Evolutionary conservation across 2,888 invertebrate species (phyloP).

Genomic region (Adelphocoris suturalis): DNA sequence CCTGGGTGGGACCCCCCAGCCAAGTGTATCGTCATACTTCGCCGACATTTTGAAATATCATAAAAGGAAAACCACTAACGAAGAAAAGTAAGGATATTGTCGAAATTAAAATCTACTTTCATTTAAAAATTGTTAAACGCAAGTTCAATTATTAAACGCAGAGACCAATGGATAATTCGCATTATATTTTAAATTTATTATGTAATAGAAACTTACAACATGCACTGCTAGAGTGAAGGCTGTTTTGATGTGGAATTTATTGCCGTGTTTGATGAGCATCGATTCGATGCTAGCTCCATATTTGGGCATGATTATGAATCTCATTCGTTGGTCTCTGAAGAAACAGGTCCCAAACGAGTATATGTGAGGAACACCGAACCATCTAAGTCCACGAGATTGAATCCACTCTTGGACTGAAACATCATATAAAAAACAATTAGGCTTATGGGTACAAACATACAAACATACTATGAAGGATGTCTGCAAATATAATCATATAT

Average conservation of each 20-base stretch:
- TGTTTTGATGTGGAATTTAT: conserved; percentile 85
- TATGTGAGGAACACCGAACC: conserved; percentile 92
- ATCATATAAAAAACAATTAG: neutral
- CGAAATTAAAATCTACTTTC: too few relatives aligned
- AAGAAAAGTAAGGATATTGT: too few relatives aligned
- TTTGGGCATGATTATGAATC: conserved; percentile 96
- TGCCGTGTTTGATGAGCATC: conserved; percentile 85
- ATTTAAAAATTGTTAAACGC: too few relatives aligned
- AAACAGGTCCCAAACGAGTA: conserved; percentile 93
- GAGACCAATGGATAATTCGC: too few relatives aligned
- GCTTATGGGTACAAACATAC: neutral
- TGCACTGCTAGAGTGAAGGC: conserved; percentile 76
- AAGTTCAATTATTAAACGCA: too few relatives aligned
- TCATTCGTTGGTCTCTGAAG: conserved; percentile 86
- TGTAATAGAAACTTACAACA: conserved; percentile 74
- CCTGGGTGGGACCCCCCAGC: too few relatives aligned
- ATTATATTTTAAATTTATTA: too few relatives aligned
- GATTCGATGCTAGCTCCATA: conserved; percentile 93
- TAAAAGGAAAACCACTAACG: too few relatives aligned
- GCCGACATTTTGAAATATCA: too few relatives aligned
- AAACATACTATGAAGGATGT: too few relatives aligned
- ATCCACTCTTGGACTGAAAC: conserved; percentile 86
- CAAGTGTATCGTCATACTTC: too few relatives aligned
- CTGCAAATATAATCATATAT: too few relatives aligned
- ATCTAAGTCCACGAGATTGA: conserved; percentile 72